Evolutionary conservation across 2,888 invertebrate genomes (phyloP), one percentile per base, ranked within the genome.

Genomic region (Aelia acuminata): DNA sequence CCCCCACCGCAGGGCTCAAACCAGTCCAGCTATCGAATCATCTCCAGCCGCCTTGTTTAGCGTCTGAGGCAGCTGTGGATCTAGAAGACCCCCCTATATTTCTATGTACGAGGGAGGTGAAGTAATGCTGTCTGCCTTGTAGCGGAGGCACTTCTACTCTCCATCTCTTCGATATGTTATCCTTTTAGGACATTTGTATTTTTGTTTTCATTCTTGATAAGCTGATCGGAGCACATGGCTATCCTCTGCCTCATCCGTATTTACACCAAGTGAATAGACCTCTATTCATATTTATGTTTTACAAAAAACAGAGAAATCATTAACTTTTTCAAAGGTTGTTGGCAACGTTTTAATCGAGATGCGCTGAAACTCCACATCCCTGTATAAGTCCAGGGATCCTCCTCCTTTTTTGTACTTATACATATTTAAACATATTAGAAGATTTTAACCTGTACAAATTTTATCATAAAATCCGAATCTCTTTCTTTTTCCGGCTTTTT

Each of bases 41-140:
- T 70, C 63, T 70, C 63, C 63, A 70, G 35, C 26, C 20, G 63
- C 63, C 63, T 70, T 70, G 63, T 70, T 70, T 35, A 70, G 63
- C 31, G 63, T 18, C 63, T 18, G 63, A 20, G 63, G 63, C 31
- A 70, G 63, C 63, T 70, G 63, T 35, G 20, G 31, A 70, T 35
- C 31, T 70, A 70, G 35, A 70, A 70, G 57, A 26, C 26, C 26
- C 57, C n/a, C n/a, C n/a, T n/a, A n/a, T n/a, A n/a, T n/a, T n/a
- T n/a, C n/a, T n/a, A n/a, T n/a, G n/a, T 57, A 26, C 26, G 26
- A 13, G 57, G 57, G 15, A 26, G 31, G 31, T 70, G 63, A 70
- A 20, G 63, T 70, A 70, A 31, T 70, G 63, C 63, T 7, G 31
- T 0, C 63, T 20, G 31, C 31, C 63, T 70, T 35, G 18, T 70